These are phyloP conservation scores for Drosophila nannoptera DNA, from an alignment of 1,140 invertebrate species.

Conservation along the genomic window DNA sequence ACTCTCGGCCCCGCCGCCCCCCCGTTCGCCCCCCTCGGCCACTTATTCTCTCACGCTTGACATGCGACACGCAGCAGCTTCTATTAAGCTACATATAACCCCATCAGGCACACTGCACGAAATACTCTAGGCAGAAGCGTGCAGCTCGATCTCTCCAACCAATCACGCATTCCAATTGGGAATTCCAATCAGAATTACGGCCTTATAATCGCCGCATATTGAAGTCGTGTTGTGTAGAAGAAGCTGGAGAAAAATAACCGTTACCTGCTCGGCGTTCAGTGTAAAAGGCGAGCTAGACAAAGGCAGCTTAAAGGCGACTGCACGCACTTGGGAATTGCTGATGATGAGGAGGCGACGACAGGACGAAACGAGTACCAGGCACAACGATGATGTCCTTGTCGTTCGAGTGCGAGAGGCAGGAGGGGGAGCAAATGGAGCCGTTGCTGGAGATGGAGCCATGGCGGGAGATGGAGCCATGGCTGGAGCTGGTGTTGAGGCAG, in stretches of 20 bases:
- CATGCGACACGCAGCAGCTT: constrained; percentile 43
- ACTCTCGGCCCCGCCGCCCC: neutral
- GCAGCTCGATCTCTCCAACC: too few relatives aligned
- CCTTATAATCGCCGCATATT: too few relatives aligned
- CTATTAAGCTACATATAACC: constrained; percentile 36
- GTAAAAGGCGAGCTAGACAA: constrained; percentile 25
- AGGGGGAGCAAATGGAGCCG: neutral
- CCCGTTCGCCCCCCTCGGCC: neutral
- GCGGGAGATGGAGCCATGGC: constrained; percentile 1
- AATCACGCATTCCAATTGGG: too few relatives aligned
- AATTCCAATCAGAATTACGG: too few relatives aligned
- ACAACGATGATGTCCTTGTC: constrained; percentile 35
- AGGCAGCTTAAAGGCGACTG: constrained; percentile 31
- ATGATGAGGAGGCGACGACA: constrained; percentile 32
- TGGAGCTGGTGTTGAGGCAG: constrained; percentile 11
- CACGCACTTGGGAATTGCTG: constrained; percentile 49
- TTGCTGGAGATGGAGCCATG: neutral
- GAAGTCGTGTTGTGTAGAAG: too few relatives aligned
- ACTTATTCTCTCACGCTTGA: constrained; percentile 25
- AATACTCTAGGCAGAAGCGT: neutral
- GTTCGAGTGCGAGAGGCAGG: neutral
- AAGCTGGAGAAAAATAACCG: too few relatives aligned
- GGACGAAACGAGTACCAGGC: constrained; percentile 3
- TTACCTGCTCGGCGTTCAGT: constrained; percentile 13
- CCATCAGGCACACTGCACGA: constrained; percentile 31